Percentiles rank a stretch among this genome's conserved stretches.
Conservation (phyloP, 2,113 vertebrate genomes). For the Tachysurus fulvidraco region DNA sequence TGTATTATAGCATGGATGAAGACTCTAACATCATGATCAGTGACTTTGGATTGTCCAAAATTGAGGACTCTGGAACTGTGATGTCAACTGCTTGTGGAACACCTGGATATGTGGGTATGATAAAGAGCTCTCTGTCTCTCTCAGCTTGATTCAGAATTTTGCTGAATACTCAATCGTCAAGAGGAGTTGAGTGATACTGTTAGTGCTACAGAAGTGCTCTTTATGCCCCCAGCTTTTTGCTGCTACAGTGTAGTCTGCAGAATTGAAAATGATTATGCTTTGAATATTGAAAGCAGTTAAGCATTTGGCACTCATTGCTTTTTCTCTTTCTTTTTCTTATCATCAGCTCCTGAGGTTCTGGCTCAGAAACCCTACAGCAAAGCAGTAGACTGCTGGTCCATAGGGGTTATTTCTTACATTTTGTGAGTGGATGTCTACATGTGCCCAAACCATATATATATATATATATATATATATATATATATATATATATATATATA, state of each 20-base stretch:
- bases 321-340: constrained; percentile 10
- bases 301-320: not conserved
- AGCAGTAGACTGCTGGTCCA: constrained; percentile 98
- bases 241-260: constrained; percentile 47
- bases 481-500: not conserved
- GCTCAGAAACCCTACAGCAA: constrained; percentile 99
- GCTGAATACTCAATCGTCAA: constrained; percentile 29
- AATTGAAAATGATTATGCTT: constrained; percentile 52
- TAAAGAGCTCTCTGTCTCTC: constrained; percentile 40
- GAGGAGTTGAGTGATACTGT: constrained; percentile 56
- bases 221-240: constrained; percentile 50
- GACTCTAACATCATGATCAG: constrained; percentile 92
- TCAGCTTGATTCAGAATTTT: constrained; percentile 33
- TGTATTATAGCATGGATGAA: constrained; percentile 85
- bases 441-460: not conserved
- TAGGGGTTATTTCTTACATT: constrained; percentile 96
- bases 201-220: constrained; percentile 67
- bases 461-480: not conserved
- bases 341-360: constrained; percentile 90
- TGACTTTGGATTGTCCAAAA: constrained; percentile 85
- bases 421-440: constrained; percentile 79
- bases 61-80: constrained; percentile 79
- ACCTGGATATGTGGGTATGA: constrained; percentile 84
- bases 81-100: constrained; percentile 85
- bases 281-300: constrained; percentile 41